A percentile compares a stretch with the other conserved stretches of the same genome.
Evolutionary conservation across 2,797 vertebrate species (phyloP).

Genomic region (Clarias laeviceps): DNA sequence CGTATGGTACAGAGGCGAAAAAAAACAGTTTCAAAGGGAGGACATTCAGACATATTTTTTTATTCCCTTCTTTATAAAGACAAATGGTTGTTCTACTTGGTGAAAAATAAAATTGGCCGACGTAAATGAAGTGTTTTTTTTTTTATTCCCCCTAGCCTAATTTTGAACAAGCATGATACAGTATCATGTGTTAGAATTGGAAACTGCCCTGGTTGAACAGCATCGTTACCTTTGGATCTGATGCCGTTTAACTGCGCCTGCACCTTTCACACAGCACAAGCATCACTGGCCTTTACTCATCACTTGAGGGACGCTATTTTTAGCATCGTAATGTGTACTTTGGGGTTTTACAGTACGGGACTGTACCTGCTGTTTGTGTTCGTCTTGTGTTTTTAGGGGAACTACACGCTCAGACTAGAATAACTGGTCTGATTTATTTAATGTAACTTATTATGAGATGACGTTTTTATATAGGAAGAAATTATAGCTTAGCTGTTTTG

Average conservation of each 20-base stretch:
- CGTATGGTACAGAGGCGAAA: not conserved
- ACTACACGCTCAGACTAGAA: not conserved
- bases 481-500: not conserved
- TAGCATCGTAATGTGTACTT: not conserved
- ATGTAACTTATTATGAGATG: not conserved
- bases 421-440: not conserved
- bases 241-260: not conserved
- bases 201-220: not conserved
- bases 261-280: not conserved
- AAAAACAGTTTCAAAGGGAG: not conserved
- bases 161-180: not conserved
- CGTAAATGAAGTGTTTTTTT: not conserved
- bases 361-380: not conserved
- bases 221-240: not conserved
- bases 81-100: not conserved
- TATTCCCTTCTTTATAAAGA: not conserved
- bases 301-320: not conserved
- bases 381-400: not conserved
- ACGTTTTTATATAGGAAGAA: not conserved
- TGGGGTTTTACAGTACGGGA: not conserved
- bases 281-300: not conserved
- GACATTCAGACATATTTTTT: not conserved
- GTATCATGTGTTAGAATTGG: not conserved
- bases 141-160: not conserved
- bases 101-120: not conserved